Percentiles rank a stretch among this genome's conserved stretches.
phyloP scores from a whole-genome alignment of 1,140 invertebrate genomes.

The Melipona quadrifasciata region DNA sequence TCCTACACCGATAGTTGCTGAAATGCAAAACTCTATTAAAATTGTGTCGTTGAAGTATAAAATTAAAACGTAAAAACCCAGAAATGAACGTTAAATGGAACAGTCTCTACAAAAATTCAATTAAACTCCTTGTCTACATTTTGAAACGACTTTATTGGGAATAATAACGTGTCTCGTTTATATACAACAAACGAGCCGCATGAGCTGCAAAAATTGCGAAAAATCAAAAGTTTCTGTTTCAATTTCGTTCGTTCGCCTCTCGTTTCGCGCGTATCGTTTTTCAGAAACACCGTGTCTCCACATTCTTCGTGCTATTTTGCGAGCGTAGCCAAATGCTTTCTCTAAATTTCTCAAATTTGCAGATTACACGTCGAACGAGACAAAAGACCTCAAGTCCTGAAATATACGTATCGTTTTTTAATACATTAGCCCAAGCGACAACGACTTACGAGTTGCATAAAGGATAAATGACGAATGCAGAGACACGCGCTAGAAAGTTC shows the following conservation, averaged over 20 bases:
- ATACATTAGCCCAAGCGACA: background rate
- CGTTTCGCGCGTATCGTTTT: background rate
- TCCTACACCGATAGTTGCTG: too few relatives aligned
- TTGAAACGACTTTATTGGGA: background rate
- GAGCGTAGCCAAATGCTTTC: too few relatives aligned
- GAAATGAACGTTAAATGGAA: too few relatives aligned
- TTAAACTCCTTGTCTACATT: background rate
- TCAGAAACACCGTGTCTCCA: background rate
- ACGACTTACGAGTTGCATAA: background rate
- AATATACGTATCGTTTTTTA: background rate
- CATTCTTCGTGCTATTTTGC: background rate
- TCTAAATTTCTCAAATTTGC: too few relatives aligned
- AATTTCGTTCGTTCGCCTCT: background rate
- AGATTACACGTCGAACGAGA: background rate
- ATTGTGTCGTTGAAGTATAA: too few relatives aligned
- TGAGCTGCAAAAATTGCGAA: background rate
- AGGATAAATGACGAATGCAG: background rate
- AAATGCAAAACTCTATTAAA: too few relatives aligned
- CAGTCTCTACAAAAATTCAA: background rate
- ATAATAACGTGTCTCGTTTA: background rate
- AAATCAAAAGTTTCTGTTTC: background rate
- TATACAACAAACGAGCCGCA: background rate
- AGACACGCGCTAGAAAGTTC: constrained; percentile 9
- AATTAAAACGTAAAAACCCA: too few relatives aligned
- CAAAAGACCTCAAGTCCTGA: too few relatives aligned